Conservation (phyloP, 2,888 invertebrate species). For the Meganola albula region DNA sequence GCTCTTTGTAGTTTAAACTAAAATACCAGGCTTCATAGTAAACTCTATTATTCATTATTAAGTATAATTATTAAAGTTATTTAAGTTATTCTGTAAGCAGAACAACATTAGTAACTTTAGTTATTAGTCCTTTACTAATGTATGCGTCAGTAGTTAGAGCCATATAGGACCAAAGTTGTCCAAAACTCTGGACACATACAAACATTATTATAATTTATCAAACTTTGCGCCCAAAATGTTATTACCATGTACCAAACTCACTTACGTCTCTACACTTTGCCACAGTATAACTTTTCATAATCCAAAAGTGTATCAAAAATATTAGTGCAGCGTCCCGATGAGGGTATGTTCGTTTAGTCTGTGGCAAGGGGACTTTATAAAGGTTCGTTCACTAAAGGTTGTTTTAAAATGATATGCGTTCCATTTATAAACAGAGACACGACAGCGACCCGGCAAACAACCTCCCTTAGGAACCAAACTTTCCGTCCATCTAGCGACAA, state of each 20-base stretch:
- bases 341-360: slow-evolving; percentile 16
- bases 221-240: slow-evolving; percentile 45
- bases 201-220: slow-evolving; percentile 50
- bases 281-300: slow-evolving; percentile 23
- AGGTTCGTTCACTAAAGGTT: slow-evolving; percentile 43
- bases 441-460: slow-evolving; percentile 62
- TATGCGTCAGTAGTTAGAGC: slow-evolving; percentile 35
- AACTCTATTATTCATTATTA: no score
- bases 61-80: no score
- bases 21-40: no score
- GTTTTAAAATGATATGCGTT: slow-evolving; percentile 69
- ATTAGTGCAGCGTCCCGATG: slow-evolving; percentile 7
- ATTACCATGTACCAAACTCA: slow-evolving; percentile 35
- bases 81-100: no score
- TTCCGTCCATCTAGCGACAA: slow-evolving; percentile 77
- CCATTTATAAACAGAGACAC: slow-evolving; percentile 72
- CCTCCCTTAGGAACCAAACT: slow-evolving; percentile 72
- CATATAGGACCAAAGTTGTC: slow-evolving; percentile 35
- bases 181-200: slow-evolving; percentile 40
- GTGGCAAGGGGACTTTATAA: slow-evolving; percentile 21
- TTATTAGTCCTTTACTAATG: slow-evolving; percentile 33
- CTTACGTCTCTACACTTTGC: slow-evolving; percentile 25
- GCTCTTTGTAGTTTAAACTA: no score
- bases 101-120: no score
- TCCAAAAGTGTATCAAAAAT: slow-evolving; percentile 1